Evolutionary conservation across 1,140 invertebrate genomes (phyloP).

Genomic region (Phocides pigmalion): DNA sequence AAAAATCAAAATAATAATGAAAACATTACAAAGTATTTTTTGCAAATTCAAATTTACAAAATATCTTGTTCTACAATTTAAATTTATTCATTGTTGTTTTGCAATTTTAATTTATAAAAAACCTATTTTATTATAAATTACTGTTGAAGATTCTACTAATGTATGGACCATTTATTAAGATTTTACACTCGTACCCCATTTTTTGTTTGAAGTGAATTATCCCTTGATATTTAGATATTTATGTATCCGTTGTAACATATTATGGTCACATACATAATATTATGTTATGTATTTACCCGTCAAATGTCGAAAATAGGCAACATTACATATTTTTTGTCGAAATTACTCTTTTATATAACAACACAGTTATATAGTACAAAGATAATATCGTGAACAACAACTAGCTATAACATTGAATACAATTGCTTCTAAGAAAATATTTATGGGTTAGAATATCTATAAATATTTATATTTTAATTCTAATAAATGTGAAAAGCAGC

Average conservation of each 20-base stretch:
- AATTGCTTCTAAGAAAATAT: conserved; percentile 2
- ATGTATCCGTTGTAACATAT: neutral
- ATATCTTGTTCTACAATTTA: too few species aligned
- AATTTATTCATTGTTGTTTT: too few species aligned
- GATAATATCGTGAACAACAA: neutral
- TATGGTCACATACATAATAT: neutral
- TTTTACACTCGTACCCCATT: neutral
- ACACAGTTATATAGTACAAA: neutral
- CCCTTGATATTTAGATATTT: too few species aligned
- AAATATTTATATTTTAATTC: neutral
- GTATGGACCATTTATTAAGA: too few species aligned
- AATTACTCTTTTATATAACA: conserved; percentile 1
- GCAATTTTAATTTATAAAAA: too few species aligned
- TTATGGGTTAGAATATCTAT: conserved; percentile 4
- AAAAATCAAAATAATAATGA: too few species aligned
- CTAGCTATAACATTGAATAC: conserved; percentile 1
- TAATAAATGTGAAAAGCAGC: neutral
- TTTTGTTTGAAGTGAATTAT: neutral
- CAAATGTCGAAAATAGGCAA: conserved; percentile 9
- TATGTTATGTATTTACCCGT: neutral
- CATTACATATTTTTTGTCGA: neutral
- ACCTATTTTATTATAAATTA: too few species aligned
- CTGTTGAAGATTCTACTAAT: too few species aligned
- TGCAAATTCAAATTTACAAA: too few species aligned
- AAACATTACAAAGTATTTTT: too few species aligned